These are phyloP conservation scores for Podarcis siculus DNA, from an alignment of 2,797 vertebrate species.

Conservation along the genomic window DNA sequence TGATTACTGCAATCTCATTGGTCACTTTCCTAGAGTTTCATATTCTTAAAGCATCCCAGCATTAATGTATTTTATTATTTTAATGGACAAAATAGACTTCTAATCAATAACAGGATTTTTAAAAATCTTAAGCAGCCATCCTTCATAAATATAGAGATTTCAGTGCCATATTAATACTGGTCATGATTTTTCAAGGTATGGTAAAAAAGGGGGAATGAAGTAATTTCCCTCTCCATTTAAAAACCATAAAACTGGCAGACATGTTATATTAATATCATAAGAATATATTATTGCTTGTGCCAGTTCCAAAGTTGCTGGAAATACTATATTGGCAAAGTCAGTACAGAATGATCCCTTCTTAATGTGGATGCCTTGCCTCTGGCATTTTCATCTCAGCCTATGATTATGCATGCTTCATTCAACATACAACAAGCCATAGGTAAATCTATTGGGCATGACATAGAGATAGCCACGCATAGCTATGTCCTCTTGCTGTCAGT, in stretches of 20 bases:
- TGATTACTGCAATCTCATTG: background rate
- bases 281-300: background rate
- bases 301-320: constrained; percentile 32
- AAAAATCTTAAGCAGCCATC: constrained; percentile 65
- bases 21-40: constrained; percentile 57
- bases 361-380: constrained; percentile 22
- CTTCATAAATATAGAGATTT: constrained; percentile 71
- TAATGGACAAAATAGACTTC: constrained; percentile 65
- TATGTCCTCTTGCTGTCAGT: background rate
- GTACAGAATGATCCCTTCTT: constrained; percentile 22
- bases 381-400: fast-evolving
- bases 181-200: constrained; percentile 55
- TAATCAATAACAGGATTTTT: constrained; percentile 70
- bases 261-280: constrained; percentile 49
- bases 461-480: background rate
- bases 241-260: constrained; percentile 36
- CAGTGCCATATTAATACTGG: constrained; percentile 43
- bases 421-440: background rate
- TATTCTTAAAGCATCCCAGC: constrained; percentile 47
- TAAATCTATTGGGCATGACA: background rate
- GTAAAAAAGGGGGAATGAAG: constrained; percentile 34
- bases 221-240: constrained; percentile 52
- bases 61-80: constrained; percentile 68
- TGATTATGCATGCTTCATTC: background rate
- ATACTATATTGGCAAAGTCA: background rate